phyloP scores from a whole-genome alignment of 2,113 vertebrate species.

The Corapipo altera region DNA sequence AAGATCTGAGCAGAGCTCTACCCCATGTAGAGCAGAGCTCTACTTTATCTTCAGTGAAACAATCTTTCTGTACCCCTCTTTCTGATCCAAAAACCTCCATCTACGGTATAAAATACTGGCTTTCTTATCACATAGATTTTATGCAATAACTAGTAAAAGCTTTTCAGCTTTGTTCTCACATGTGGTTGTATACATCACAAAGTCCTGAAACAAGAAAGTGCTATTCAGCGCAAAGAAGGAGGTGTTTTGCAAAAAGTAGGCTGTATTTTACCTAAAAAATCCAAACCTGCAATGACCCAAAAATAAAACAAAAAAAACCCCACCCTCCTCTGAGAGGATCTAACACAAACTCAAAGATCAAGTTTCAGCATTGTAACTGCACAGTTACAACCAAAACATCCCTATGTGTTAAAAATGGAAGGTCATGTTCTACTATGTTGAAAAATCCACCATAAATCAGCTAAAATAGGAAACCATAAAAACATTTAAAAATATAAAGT shows the following conservation, averaged over 20 bases:
- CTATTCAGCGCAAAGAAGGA: neutral
- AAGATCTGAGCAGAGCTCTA: neutral
- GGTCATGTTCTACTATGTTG: neutral
- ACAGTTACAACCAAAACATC: neutral
- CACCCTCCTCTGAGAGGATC: neutral
- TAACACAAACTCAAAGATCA: neutral
- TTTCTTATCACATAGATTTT: neutral
- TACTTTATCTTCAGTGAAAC: neutral
- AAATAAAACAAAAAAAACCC: neutral
- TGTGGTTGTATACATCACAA: neutral
- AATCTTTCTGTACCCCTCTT: neutral
- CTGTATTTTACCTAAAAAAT: neutral
- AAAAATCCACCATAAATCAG: neutral
- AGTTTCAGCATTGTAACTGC: neutral
- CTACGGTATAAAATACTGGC: neutral
- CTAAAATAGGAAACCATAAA: neutral
- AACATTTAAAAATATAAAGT: neutral
- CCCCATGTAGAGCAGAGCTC: neutral
- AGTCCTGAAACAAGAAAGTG: neutral
- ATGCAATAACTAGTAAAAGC: neutral
- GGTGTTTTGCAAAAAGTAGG: neutral
- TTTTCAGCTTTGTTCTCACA: neutral
- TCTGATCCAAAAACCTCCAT: neutral
- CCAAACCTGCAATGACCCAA: neutral
- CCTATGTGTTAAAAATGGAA: neutral